Conservation (phyloP, 1,140 invertebrate species). For the Pygmarrhopalites habei region DNA sequence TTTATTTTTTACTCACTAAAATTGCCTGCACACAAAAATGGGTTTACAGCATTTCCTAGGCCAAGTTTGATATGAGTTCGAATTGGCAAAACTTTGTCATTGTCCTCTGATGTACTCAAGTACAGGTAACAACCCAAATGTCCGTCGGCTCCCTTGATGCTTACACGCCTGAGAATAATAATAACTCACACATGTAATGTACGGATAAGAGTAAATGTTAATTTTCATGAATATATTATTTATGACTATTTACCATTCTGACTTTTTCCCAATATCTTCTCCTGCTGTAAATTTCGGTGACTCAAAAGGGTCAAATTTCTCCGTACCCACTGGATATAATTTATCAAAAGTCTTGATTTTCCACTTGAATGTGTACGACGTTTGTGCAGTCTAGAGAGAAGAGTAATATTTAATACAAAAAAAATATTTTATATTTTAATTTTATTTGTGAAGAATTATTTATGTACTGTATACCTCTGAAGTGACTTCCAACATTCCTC, state of each 20-base stretch:
- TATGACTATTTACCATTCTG: not conserved
- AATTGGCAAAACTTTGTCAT: not conserved
- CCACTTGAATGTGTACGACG: slow-evolving; percentile 9
- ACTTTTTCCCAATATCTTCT: not conserved
- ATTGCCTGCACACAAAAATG: not conserved
- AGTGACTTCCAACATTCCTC: too few relatives aligned
- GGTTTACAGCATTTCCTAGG: not conserved
- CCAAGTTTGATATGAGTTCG: not conserved
- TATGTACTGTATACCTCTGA: too few relatives aligned
- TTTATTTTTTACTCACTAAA: too few relatives aligned
- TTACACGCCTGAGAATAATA: not conserved
- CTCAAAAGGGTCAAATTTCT: not conserved
- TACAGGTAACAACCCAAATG: not conserved
- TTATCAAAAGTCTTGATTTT: not conserved
- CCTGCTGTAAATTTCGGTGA: not conserved
- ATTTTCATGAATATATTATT: not conserved
- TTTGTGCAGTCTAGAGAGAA: too few relatives aligned
- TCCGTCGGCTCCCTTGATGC: not conserved
- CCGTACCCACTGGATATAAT: not conserved
- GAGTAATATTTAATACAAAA: too few relatives aligned
- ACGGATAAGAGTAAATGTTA: not conserved
- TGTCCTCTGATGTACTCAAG: not conserved
- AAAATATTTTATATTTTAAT: too few relatives aligned
- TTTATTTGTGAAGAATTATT: too few relatives aligned
- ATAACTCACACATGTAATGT: not conserved